phyloP scores from a whole-genome alignment of 2,797 vertebrate species.

The Borostomias antarcticus region DNA sequence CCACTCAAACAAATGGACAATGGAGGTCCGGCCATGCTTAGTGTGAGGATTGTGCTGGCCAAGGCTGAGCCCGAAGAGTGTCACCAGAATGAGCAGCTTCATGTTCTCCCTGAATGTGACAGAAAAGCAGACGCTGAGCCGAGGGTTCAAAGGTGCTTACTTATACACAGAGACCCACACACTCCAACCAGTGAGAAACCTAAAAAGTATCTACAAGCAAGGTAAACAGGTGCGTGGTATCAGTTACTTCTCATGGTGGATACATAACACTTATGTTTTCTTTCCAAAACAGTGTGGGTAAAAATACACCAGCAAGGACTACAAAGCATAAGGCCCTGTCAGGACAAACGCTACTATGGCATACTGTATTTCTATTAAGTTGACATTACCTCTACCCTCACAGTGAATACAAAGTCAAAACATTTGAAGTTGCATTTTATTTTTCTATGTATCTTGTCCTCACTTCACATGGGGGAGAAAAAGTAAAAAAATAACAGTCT shows the following conservation, averaged over 20 bases:
- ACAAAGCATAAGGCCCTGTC: too few species aligned
- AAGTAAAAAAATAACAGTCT: too few species aligned
- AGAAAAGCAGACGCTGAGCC: too few species aligned
- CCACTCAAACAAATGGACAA: constrained; percentile 97
- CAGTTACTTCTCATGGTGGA: constrained; percentile 40
- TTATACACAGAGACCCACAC: constrained; percentile 31
- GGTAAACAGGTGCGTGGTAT: constrained; percentile 44
- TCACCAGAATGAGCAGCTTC: constrained; percentile 76
- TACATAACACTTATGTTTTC: neutral
- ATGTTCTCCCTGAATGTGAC: constrained; percentile 59
- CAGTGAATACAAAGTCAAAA: too few species aligned
- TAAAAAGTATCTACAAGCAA: constrained; percentile 12
- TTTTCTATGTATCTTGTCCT: too few species aligned
- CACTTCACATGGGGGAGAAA: too few species aligned
- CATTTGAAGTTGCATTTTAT: too few species aligned
- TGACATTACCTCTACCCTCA: too few species aligned
- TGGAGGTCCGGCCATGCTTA: constrained; percentile 70
- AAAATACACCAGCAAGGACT: too few species aligned
- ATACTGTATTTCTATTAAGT: too few species aligned
- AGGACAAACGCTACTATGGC: too few species aligned
- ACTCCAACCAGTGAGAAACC: constrained; percentile 44
- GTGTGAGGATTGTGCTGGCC: constrained; percentile 82
- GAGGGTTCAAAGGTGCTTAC: constrained; percentile 20
- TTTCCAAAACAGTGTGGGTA: constrained; percentile 13
- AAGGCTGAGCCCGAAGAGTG: constrained; percentile 64